These are phyloP conservation scores for Tromatobia lineatoria DNA, from an alignment of 2,888 invertebrate species.

Conservation along the genomic window DNA sequence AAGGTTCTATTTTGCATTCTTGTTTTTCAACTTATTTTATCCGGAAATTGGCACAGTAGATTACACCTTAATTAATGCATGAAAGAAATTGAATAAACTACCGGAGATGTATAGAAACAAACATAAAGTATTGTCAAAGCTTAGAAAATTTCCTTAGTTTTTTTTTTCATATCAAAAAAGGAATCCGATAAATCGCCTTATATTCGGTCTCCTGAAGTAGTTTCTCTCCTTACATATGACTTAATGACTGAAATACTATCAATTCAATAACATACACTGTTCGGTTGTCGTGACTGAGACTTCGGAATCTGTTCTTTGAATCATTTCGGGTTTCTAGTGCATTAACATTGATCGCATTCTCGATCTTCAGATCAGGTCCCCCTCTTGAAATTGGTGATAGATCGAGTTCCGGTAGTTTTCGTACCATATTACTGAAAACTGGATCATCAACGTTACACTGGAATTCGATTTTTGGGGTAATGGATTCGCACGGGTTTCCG, in stretches of 20 bases:
- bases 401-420: slow-evolving; percentile 49
- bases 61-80: no score
- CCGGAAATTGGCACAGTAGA: no score
- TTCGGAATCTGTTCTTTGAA: slow-evolving; percentile 53
- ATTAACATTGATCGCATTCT: background rate
- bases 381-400: slow-evolving; percentile 37
- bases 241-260: background rate
- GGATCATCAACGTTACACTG: slow-evolving; percentile 7
- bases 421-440: slow-evolving; percentile 36
- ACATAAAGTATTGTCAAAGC: no score
- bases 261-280: slow-evolving; percentile 31
- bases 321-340: slow-evolving; percentile 21
- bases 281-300: slow-evolving; percentile 55
- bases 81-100: no score
- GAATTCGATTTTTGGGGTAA: background rate
- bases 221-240: no score
- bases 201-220: no score
- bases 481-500: background rate
- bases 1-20: no score
- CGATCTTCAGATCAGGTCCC: slow-evolving; percentile 22
- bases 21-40: no score
- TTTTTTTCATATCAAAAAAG: no score
- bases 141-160: no score
- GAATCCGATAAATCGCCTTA: no score
- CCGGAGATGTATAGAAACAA: no score